Evolutionary conservation across 2,888 invertebrate species (phyloP), one percentile per base, ranked within the genome.

Genomic region (Polietes domitor): DNA sequence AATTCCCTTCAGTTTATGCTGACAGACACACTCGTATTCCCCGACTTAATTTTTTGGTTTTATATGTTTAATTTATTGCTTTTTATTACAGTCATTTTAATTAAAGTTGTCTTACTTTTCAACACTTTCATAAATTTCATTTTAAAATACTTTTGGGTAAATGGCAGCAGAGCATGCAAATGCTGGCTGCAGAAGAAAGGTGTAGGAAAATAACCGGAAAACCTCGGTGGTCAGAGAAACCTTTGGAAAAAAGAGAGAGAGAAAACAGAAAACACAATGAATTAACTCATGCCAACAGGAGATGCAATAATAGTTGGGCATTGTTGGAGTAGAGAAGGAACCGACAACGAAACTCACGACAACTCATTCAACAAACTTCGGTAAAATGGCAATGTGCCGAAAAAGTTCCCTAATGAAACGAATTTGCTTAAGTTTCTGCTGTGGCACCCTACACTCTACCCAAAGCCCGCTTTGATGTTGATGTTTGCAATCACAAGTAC

Each of bases 61-160:
- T 53, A 24, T 53, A 77, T 79, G 68, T 68, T 72, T 73, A 79
- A 76, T 74, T 80, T 83, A 68, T 70, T 58, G 77, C 55, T 77
- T 77, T 53, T 77, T 63, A 43, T 63, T 58, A 47, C 68, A 90
- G 88, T 88, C 87, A 86, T 89, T 89, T 90, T 89, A 89, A 90
- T 90, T 89, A 86, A 89, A 89, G 86, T 89, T 90, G 86, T 86
- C 87, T 86, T 88, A 88, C 86, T 88, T 88, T 90, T 90, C 89
- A 88, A 88, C 89, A 88, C 87, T 89, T 88, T 85, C 81, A 86
- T 87, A 87, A 88, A 87, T 87, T 88, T 83, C 84, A 86, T 86
- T 85, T 85, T 68, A 65, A 86, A 85, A 28, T 71, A 75, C 73
- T 80, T 75, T 43, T 53, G 9, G 47, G 65, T 53, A 87, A 41